Conservation (phyloP, 2,797 vertebrate species). For the Cetoscarus ocellatus region DNA sequence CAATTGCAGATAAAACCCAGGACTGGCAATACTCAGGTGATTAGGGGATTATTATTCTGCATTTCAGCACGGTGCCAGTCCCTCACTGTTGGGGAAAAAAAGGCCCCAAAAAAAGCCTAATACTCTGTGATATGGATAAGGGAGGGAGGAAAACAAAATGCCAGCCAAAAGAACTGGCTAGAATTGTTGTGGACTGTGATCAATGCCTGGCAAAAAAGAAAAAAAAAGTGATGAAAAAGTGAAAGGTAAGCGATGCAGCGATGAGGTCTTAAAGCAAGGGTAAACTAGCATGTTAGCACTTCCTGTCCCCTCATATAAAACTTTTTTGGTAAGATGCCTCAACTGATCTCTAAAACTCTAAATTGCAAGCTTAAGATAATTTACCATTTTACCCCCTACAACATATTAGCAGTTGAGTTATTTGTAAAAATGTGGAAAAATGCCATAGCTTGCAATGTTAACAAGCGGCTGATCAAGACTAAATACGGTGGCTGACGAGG, state of each 20-base stretch:
- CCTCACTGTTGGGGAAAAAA: conserved; percentile 56
- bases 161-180: conserved; percentile 58
- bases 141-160: conserved; percentile 54
- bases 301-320: conserved; percentile 8
- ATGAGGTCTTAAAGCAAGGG: no score
- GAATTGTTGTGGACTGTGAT: conserved; percentile 64
- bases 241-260: no score
- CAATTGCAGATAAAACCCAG: conserved; percentile 83
- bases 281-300: not conserved
- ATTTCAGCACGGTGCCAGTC: conserved; percentile 81
- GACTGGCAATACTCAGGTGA: conserved; percentile 86
- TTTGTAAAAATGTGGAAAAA: no score
- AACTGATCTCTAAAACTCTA: no score
- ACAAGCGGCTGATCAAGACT: no score
- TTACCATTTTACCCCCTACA: no score
- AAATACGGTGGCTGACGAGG: no score
- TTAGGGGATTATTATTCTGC: conserved; percentile 86
- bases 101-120: conserved; percentile 25
- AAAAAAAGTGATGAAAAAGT: conserved; percentile 9
- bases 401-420: no score
- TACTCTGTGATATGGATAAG: conserved; percentile 67
- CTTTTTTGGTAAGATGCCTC: no score
- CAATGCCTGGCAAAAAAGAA: conserved; percentile 61
- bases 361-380: no score
- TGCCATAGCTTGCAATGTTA: no score